Evolutionary conservation across 2,888 invertebrate species (phyloP).

Genomic region (Chymomyza caudatula): DNA sequence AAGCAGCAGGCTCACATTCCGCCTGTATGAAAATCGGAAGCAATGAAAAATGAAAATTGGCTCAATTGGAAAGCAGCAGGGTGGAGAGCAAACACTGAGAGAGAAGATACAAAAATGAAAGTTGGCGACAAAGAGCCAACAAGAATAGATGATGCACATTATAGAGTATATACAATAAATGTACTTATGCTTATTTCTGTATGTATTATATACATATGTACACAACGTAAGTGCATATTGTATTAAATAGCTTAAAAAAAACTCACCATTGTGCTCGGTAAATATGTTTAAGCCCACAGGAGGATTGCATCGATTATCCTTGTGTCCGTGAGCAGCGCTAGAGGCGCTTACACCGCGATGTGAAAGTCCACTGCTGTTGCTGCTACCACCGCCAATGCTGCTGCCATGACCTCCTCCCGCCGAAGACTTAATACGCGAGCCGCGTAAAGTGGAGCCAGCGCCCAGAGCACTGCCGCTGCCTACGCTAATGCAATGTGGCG

Average conservation of each 20-base stretch:
- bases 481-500: conserved; percentile 75
- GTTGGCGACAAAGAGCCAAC: conserved; percentile 11
- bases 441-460: conserved; percentile 83
- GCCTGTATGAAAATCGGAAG: conserved; percentile 56
- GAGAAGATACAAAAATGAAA: conserved; percentile 1
- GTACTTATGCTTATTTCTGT: conserved; percentile 16
- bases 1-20: conserved; percentile 14
- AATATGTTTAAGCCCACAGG: conserved; percentile 92
- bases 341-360: conserved; percentile 44
- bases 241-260: background rate
- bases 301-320: conserved; percentile 84
- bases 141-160: no score
- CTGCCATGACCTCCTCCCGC: conserved; percentile 45
- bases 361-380: conserved; percentile 76
- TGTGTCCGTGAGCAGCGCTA: conserved; percentile 35
- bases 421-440: conserved; percentile 83
- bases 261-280: conserved; percentile 95
- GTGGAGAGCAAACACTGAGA: conserved; percentile 14
- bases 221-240: conserved; percentile 30
- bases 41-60: conserved; percentile 64
- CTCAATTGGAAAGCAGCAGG: conserved; percentile 60
- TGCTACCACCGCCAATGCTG: conserved; percentile 77
- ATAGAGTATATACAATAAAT: conserved; percentile 37
- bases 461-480: conserved; percentile 72
- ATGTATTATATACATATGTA: conserved; percentile 46